Percentiles rank a stretch among this genome's conserved stretches.
phyloP scores from a whole-genome alignment of 2,113 vertebrate genomes.

The Coptodon rendalli region DNA sequence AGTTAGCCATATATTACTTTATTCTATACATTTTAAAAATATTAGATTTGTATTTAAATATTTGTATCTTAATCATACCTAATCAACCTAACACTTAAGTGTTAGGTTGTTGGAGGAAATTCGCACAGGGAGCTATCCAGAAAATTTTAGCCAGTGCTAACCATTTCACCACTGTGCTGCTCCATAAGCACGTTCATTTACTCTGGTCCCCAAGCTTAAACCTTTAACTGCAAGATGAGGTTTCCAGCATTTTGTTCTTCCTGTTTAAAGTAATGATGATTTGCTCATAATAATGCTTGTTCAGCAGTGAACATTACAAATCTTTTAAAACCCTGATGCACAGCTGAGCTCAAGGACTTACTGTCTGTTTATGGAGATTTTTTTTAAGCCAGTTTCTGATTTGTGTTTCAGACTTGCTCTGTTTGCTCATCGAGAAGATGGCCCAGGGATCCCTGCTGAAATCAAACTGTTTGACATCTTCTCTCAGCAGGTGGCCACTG shows the following conservation, averaged over 20 bases:
- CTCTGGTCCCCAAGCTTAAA: neutral
- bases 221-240: neutral
- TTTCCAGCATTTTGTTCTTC: neutral
- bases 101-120: neutral
- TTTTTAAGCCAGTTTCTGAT: neutral
- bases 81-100: rapidly evolving
- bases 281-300: neutral
- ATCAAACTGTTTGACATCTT: slow-evolving; percentile 99
- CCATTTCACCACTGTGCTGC: neutral
- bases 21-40: neutral
- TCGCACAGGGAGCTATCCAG: neutral
- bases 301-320: neutral
- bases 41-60: neutral
- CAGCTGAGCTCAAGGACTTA: neutral
- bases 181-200: neutral
- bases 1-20: neutral
- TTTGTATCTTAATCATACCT: neutral
- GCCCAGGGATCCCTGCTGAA: slow-evolving; percentile 93
- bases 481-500: slow-evolving; percentile 97
- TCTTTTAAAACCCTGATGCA: neutral
- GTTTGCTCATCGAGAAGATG: slow-evolving; percentile 97
- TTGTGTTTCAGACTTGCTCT: slow-evolving; percentile 79
- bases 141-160: neutral
- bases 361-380: neutral
- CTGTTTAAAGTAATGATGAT: neutral